These are phyloP conservation scores for Alligator mississippiensis DNA, from an alignment of 2,113 vertebrate genomes.

Conservation along the genomic window DNA sequence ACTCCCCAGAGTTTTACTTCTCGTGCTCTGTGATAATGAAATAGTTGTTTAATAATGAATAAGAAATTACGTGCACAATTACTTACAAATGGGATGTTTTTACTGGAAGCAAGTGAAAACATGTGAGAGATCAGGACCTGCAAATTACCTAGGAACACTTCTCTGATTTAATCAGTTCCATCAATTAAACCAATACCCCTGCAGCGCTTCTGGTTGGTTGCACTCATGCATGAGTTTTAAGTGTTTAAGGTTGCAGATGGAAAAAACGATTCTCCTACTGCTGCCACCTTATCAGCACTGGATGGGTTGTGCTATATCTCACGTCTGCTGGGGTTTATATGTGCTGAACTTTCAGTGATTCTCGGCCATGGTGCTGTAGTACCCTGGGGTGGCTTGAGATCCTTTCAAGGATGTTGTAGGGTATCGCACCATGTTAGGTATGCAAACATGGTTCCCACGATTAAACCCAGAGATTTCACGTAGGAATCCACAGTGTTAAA, in stretches of 20 bases:
- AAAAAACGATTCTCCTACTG: neutral
- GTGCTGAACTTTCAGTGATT: too few relatives aligned
- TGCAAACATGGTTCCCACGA: too few relatives aligned
- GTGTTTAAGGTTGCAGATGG: neutral
- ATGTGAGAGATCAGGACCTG: neutral
- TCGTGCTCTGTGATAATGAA: neutral
- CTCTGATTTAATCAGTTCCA: neutral
- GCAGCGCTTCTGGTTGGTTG: too few relatives aligned
- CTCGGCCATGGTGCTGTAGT: too few relatives aligned
- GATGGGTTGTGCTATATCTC: neutral
- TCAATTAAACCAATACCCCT: accelerated
- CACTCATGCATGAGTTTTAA: neutral
- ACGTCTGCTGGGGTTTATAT: neutral
- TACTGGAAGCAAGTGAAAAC: accelerated
- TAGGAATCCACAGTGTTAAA: too few relatives aligned
- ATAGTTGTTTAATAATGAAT: neutral
- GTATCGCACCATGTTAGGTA: too few relatives aligned
- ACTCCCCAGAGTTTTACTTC: neutral
- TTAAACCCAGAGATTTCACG: too few relatives aligned
- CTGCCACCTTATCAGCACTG: neutral
- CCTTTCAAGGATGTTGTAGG: too few relatives aligned
- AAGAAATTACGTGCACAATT: accelerated
- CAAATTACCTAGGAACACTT: neutral
- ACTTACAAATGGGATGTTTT: accelerated
- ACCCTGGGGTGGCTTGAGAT: too few relatives aligned